Conservation (phyloP, 1,140 invertebrate genomes). For the Idris sp. region DNA sequence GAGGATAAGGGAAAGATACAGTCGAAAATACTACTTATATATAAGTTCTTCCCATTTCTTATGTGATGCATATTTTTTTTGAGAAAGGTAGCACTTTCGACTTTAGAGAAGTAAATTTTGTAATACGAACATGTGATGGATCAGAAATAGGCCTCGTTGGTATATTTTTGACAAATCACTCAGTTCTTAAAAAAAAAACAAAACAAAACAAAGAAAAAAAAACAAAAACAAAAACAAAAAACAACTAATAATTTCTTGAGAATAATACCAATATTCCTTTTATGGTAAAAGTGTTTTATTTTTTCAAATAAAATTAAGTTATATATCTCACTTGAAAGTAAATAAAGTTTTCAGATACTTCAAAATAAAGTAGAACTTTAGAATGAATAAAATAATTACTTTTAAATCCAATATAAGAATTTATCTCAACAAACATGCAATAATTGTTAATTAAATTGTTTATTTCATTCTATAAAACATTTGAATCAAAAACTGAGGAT, state of each 20-base stretch:
- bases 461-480: too few species aligned
- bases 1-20: conserved; percentile 30
- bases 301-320: too few species aligned
- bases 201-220: neutral
- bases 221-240: conserved; percentile 1
- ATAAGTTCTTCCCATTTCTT: neutral
- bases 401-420: neutral
- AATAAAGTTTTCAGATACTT: too few species aligned
- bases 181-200: conserved; percentile 12
- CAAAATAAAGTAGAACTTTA: too few species aligned
- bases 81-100: conserved; percentile 43
- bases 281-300: too few species aligned
- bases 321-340: too few species aligned
- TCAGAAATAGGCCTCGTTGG: conserved; percentile 32
- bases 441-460: too few species aligned
- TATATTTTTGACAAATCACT: conserved; percentile 34
- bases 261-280: too few species aligned
- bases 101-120: conserved; percentile 49
- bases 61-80: conserved; percentile 20
- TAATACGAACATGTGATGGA: conserved; percentile 61
- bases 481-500: conserved; percentile 46
- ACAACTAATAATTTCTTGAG: too few species aligned
- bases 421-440: too few species aligned
- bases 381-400: too few species aligned
- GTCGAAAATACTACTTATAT: conserved; percentile 41